Evolutionary conservation across 35 echinoderm and acorn worm genomes (phyloP).

Genomic region (Holothuria glaberrima): DNA sequence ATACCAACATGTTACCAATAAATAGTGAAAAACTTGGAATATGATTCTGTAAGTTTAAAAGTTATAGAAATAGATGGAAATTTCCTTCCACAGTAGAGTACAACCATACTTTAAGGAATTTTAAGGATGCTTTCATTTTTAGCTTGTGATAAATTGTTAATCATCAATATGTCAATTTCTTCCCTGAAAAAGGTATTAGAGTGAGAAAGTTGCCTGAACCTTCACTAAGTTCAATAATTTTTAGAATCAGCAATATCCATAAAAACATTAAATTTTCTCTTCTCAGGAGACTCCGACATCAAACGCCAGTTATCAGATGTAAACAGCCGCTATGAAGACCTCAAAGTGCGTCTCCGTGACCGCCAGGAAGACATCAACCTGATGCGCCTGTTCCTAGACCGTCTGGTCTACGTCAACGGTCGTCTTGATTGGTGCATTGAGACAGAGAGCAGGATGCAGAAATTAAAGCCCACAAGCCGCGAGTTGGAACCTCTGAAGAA

Average conservation of each 20-base stretch:
- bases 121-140: too few relatives aligned
- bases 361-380: conserved; percentile 90
- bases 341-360: conserved; percentile 82
- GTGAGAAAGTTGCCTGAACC: not conserved
- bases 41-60: too few relatives aligned
- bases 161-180: not conserved
- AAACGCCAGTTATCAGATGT: conserved; percentile 80
- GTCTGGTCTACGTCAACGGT: conserved; percentile 77
- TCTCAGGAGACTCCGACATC: conserved; percentile 83
- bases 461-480: conserved; percentile 77
- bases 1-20: too few relatives aligned
- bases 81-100: too few relatives aligned
- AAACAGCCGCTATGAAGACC: conserved; percentile 79
- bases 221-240: not conserved
- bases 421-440: conserved; percentile 92
- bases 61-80: too few relatives aligned
- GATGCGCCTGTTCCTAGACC: conserved; percentile 83
- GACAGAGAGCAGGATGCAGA: conserved; percentile 71
- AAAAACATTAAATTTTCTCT: not conserved
- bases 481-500: conserved; percentile 87
- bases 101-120: too few relatives aligned
- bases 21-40: too few relatives aligned
- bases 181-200: too few relatives aligned
- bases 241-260: not conserved
- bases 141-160: not conserved